A percentile compares a stretch with the other conserved stretches of the same genome.
These are phyloP conservation scores for Ichneumoninae sp. DNA, from an alignment of 2,888 invertebrate genomes.

Conservation along the genomic window DNA sequence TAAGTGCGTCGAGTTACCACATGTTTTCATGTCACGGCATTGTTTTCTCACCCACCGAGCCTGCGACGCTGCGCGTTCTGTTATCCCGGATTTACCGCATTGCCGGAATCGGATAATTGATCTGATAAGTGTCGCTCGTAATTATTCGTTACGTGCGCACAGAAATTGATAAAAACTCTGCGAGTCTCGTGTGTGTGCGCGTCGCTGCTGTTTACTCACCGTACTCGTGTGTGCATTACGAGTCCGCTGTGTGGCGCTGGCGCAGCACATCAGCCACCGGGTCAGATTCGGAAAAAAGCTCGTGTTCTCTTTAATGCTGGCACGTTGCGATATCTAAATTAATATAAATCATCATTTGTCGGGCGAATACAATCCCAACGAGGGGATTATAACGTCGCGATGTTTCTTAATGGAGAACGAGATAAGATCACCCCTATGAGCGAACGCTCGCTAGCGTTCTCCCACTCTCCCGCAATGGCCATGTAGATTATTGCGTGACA, in stretches of 20 bases:
- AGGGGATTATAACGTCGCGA: constrained; percentile 72
- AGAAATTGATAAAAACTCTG: constrained; percentile 19
- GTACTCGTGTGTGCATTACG: not conserved
- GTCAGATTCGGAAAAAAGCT: constrained; percentile 61
- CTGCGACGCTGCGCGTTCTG: not conserved
- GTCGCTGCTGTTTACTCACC: not conserved
- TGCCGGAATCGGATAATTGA: constrained; percentile 20
- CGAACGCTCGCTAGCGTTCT: constrained; percentile 42
- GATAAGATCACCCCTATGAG: constrained; percentile 75
- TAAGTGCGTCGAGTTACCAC: constrained; percentile 7
- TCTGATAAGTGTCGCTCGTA: constrained; percentile 34
- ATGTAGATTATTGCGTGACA: constrained; percentile 65
- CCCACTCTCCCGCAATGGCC: constrained; percentile 37
- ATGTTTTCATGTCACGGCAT: constrained; percentile 38
- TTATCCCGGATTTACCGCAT: constrained; percentile 11
- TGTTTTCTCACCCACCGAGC: constrained; percentile 29
- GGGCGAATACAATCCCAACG: constrained; percentile 64
- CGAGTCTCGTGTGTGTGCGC: not conserved
- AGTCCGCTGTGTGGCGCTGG: not conserved
- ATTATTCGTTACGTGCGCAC: constrained; percentile 3
- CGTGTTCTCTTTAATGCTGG: constrained; percentile 56
- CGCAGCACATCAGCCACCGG: constrained; percentile 1
- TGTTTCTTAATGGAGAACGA: constrained; percentile 74
- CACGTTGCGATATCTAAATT: constrained; percentile 70
- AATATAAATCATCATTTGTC: constrained; percentile 76